Conservation (phyloP, 2,113 vertebrate species). For the Takifugu bimaculatus region DNA sequence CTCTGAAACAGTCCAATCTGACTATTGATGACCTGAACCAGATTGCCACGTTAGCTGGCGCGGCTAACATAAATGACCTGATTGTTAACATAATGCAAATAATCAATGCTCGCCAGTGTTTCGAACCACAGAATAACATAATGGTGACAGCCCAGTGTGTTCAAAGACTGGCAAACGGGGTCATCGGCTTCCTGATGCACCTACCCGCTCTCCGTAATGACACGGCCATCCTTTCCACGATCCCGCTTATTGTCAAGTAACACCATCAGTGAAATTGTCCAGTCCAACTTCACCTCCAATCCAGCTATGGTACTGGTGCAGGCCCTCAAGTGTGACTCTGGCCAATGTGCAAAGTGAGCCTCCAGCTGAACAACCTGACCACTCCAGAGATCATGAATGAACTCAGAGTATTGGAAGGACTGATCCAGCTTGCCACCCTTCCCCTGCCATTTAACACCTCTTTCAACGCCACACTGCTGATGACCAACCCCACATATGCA, state of each 20-base stretch:
- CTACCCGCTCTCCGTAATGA: constrained; percentile 47
- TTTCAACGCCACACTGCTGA: constrained; percentile 35
- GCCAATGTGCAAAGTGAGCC: constrained; percentile 53
- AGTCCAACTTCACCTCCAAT: constrained; percentile 20
- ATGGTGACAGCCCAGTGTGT: constrained; percentile 48
- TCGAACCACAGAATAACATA: constrained; percentile 30
- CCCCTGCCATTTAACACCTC: constrained; percentile 33
- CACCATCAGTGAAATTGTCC: constrained; percentile 24
- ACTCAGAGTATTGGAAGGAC: constrained; percentile 58
- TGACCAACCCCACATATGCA: constrained; percentile 36
- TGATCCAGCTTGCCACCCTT: constrained; percentile 51
- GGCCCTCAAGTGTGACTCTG: constrained; percentile 42
- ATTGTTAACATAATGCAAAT: constrained; percentile 44
- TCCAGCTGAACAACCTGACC: constrained; percentile 49
- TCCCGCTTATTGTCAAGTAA: constrained; percentile 47
- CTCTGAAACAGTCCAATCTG: constrained; percentile 58
- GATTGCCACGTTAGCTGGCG: constrained; percentile 35
- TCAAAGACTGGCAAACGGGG: constrained; percentile 39
- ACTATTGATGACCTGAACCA: constrained; percentile 56
- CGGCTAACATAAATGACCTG: constrained; percentile 41
- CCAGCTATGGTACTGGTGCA: constrained; percentile 24
- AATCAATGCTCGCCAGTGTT: constrained; percentile 49
- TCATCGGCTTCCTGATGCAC: constrained; percentile 44
- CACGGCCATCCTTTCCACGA: constrained; percentile 38
- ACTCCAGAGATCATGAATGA: constrained; percentile 61